These are phyloP conservation scores for Ptilodon capucinus DNA, from an alignment of 2,888 invertebrate species.

Conservation along the genomic window DNA sequence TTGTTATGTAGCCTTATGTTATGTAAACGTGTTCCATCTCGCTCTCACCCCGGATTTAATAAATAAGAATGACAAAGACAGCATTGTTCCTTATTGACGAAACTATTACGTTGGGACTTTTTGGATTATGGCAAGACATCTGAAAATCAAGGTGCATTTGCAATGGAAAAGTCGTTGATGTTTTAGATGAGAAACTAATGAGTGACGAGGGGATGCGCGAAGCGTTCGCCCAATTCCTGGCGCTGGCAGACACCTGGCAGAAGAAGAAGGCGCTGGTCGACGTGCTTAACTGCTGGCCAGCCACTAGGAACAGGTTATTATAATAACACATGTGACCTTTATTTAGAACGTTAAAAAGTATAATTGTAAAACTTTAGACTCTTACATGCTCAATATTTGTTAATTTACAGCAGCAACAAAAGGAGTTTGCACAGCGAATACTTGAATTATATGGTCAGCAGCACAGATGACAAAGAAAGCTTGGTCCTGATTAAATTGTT, in stretches of 20 bases:
- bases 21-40: too few species aligned
- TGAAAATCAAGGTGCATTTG: too few species aligned
- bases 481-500: slow-evolving; percentile 62
- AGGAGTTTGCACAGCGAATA: slow-evolving; percentile 60
- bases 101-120: too few species aligned
- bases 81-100: too few species aligned
- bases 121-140: too few species aligned
- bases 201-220: slow-evolving; percentile 49
- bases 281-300: slow-evolving; percentile 68
- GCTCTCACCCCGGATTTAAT: too few species aligned
- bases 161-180: too few species aligned
- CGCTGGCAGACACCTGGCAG: slow-evolving; percentile 48
- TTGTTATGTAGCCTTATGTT: too few species aligned
- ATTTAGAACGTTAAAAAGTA: too few species aligned
- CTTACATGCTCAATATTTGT: neutral
- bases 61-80: too few species aligned
- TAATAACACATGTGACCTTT: neutral
- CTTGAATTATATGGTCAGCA: slow-evolving; percentile 41
- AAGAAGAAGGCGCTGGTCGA: slow-evolving; percentile 65
- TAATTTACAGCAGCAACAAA: slow-evolving; percentile 35
- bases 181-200: slow-evolving; percentile 50
- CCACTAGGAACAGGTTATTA: slow-evolving; percentile 37
- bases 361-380: neutral
- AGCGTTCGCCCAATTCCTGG: slow-evolving; percentile 43
- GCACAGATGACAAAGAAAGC: slow-evolving; percentile 42